These are phyloP conservation scores for Pseudomugil gertrudae DNA, from an alignment of 2,797 vertebrate species.

Conservation along the genomic window DNA sequence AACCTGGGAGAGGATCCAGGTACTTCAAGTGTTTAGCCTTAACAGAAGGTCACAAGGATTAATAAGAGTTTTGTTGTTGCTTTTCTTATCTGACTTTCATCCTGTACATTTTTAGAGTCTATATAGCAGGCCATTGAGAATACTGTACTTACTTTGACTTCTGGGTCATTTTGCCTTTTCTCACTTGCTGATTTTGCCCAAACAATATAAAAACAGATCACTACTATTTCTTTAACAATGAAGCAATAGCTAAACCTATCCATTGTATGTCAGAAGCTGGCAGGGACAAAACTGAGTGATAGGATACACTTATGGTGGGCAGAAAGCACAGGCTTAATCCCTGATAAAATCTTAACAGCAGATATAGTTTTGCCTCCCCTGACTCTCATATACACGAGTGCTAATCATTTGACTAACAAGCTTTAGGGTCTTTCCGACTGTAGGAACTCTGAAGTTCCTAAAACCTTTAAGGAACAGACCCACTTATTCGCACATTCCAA, in stretches of 20 bases:
- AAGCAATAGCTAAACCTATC: neutral
- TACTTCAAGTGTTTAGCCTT: no score
- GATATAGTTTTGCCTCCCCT: constrained; percentile 64
- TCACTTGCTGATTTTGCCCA: constrained; percentile 9
- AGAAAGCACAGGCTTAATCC: constrained; percentile 60
- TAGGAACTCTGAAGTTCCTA: no score
- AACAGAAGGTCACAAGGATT: no score
- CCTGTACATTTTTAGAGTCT: neutral
- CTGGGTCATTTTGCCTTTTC: neutral
- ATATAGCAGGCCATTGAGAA: neutral
- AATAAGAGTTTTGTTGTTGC: no score
- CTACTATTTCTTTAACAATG: constrained; percentile 20
- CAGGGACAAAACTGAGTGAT: constrained; percentile 46
- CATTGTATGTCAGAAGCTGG: constrained; percentile 30
- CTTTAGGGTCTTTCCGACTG: no score
- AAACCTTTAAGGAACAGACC: no score
- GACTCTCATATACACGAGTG: constrained; percentile 63
- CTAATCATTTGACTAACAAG: constrained; percentile 73
- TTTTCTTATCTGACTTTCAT: neutral
- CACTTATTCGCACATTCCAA: no score
- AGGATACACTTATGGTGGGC: constrained; percentile 45
- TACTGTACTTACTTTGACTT: neutral
- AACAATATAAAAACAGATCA: constrained; percentile 11
- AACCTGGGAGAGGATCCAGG: no score
- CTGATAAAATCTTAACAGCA: constrained; percentile 74